Conservation (phyloP, 2,797 vertebrate genomes). For the Alca torda region DNA sequence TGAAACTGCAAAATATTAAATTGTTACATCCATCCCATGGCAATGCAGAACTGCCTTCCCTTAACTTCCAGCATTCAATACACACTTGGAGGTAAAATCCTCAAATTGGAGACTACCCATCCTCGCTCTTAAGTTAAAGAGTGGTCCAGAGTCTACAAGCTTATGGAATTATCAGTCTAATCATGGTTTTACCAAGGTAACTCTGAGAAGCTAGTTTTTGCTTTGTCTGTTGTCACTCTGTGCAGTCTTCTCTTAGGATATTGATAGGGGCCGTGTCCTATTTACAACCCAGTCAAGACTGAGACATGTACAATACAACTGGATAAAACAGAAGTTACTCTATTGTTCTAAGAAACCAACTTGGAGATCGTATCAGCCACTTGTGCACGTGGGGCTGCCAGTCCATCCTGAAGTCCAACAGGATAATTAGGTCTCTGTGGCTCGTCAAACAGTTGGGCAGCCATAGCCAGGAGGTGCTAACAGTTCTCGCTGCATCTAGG, state of each 20-base stretch:
- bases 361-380: fast-evolving
- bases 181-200: background rate
- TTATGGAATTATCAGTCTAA: background rate
- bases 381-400: background rate
- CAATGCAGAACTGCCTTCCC: background rate
- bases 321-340: background rate
- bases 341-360: background rate
- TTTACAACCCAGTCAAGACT: background rate
- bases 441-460: background rate
- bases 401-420: background rate
- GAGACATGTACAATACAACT: background rate
- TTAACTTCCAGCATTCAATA: background rate
- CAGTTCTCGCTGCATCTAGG: background rate
- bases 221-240: background rate
- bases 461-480: background rate
- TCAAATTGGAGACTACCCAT: background rate
- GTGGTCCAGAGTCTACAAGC: background rate
- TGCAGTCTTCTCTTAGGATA: background rate
- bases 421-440: background rate
- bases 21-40: background rate
- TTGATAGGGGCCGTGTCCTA: background rate
- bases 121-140: background rate
- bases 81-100: background rate
- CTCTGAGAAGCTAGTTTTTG: background rate
- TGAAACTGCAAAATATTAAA: background rate